These are phyloP conservation scores for Troilus luridus DNA, from an alignment of 2,888 invertebrate species.

Conservation along the genomic window DNA sequence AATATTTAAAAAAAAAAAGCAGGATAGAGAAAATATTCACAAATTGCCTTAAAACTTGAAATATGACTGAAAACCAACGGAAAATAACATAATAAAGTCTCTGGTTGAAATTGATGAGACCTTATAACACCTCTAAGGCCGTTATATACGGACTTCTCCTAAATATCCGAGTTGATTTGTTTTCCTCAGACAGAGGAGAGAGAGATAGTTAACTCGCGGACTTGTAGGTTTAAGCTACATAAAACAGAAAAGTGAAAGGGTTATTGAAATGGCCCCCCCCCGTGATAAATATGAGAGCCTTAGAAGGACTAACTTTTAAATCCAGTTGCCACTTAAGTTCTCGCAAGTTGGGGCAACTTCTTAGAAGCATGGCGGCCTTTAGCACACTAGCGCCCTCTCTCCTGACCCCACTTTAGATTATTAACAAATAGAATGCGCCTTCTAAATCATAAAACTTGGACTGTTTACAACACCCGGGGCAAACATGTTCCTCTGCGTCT, in stretches of 20 bases:
- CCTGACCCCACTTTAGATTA: conserved; percentile 36
- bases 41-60: too few species aligned
- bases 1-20: too few species aligned
- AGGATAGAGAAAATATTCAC: too few species aligned
- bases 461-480: background rate
- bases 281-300: conserved; percentile 28
- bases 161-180: background rate
- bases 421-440: conserved; percentile 27
- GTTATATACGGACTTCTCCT: background rate
- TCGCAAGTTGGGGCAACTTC: background rate
- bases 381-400: background rate
- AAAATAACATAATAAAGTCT: background rate
- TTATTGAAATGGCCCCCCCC: conserved; percentile 6
- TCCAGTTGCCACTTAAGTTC: conserved; percentile 10
- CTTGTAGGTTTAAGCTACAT: conserved; percentile 37
- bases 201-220: conserved; percentile 1
- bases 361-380: background rate
- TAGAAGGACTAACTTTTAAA: background rate
- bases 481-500: background rate
- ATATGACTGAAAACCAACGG: too few species aligned
- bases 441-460: conserved; percentile 38
- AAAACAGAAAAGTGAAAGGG: conserved; percentile 37
- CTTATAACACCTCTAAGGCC: background rate
- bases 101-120: background rate
- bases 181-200: background rate